Evolutionary conservation across 2,888 invertebrate genomes (phyloP), one percentile per base, ranked within the genome.

Genomic region (Xanthorhoe spadicearia): DNA sequence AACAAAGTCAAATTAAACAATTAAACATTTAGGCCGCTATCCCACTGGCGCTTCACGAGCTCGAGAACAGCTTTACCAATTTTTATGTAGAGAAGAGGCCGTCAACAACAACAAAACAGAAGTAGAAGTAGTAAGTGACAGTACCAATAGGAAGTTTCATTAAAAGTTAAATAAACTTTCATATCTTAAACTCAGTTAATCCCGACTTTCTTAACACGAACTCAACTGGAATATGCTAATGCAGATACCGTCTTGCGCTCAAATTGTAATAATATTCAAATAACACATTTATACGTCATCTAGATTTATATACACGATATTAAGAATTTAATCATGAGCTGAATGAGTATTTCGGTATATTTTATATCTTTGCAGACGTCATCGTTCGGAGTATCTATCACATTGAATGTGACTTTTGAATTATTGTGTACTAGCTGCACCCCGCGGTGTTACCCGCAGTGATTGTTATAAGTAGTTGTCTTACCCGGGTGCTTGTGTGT

Each of bases 301-400:
- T 75, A 72, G 79, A 82, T 83, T 83, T 83, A 81, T 80, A 75
- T 77, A 77, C 72, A 78, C 46, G 77, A 75, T 52, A 77, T 81
- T 82, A 81, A 76, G 77, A 77, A 80, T 81, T 78, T 81, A 80
- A 82, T 81, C 80, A 81, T 75, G 73, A 77, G 61, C 63, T 13
- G 28, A 66, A 2, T 53, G 48, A 17, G 17, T 15, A 15, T 48
- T 48, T 15, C 46, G 46, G 46, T 15, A 46, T 15, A 46, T 15
- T 15, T 46, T 46, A 15, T 10, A 46, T 46, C 8, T 15, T 48
- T 7, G 15, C 48, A 48, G 48, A 48, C 48, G 13, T 15, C 48
- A 6, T 15, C 15, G 13, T 17, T 48, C 17, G 7, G 0, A 32
- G 7, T 8, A 15, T 48, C 48, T 48, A 48, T 48, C 48, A 13